Evolutionary conservation across 2,888 invertebrate genomes (phyloP).

Genomic region (Dasypogon diadema): DNA sequence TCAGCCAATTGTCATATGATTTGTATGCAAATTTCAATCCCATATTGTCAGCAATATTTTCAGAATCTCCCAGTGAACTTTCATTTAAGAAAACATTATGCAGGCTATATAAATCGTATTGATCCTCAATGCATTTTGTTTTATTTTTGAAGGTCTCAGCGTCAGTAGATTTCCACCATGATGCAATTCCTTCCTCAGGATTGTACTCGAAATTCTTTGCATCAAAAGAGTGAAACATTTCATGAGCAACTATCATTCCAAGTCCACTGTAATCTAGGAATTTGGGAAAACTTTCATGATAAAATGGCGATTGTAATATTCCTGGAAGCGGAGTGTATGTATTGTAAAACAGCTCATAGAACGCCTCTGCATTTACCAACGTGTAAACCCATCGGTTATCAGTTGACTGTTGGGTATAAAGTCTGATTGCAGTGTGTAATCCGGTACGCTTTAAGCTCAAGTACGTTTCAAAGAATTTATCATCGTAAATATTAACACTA

Average conservation of each 20-base stretch:
- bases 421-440: not conserved
- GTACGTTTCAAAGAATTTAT: not conserved
- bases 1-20: not conserved
- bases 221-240: slow-evolving; percentile 22
- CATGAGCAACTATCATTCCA: not conserved
- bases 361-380: not conserved
- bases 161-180: slow-evolving; percentile 1
- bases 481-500: not conserved
- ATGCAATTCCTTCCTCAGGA: not conserved
- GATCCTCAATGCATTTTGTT: not conserved
- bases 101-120: not conserved
- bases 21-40: slow-evolving; percentile 6
- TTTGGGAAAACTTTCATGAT: not conserved
- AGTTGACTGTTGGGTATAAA: not conserved
- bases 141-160: not conserved
- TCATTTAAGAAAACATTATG: not conserved
- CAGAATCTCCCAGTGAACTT: not conserved
- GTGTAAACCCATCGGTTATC: not conserved
- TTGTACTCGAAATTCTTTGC: not conserved
- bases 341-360: not conserved
- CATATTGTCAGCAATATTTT: not conserved
- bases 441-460: not conserved
- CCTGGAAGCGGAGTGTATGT: not conserved
- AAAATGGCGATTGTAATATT: not conserved
- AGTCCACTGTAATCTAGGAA: not conserved